phyloP scores from a whole-genome alignment of 1,140 invertebrate genomes.

The Ericerus pela region DNA sequence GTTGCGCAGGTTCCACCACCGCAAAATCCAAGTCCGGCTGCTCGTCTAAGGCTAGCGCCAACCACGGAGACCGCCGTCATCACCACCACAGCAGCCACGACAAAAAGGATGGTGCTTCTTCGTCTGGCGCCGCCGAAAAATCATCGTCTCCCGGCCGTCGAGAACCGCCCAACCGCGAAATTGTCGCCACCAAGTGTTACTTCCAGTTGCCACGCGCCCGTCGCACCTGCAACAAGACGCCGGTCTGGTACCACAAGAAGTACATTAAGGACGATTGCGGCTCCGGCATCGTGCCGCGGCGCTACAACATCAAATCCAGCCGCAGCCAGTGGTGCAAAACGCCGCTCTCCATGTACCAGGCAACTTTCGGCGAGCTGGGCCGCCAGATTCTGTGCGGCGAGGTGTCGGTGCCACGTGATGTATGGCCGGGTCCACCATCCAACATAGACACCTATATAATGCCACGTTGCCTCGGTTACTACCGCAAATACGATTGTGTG shows the following conservation, averaged over 20 bases:
- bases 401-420: neutral
- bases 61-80: too few relatives aligned
- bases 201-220: neutral
- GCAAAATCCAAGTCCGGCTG: too few relatives aligned
- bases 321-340: neutral
- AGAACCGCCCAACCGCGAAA: neutral
- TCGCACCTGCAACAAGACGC: neutral
- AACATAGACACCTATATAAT: neutral
- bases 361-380: neutral
- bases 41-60: too few relatives aligned
- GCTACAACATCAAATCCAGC: neutral
- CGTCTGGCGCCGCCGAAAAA: neutral
- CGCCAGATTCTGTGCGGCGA: neutral
- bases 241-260: neutral
- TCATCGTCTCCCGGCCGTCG: neutral
- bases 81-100: too few relatives aligned
- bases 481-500: neutral
- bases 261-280: conserved; percentile 1
- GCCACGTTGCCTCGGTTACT: neutral
- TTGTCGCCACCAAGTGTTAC: neutral
- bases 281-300: neutral
- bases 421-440: neutral
- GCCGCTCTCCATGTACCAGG: neutral
- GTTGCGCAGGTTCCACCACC: too few relatives aligned
- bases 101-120: neutral